These are phyloP conservation scores for Malacosoma neustria DNA, from an alignment of 2,888 invertebrate species.

Conservation along the genomic window DNA sequence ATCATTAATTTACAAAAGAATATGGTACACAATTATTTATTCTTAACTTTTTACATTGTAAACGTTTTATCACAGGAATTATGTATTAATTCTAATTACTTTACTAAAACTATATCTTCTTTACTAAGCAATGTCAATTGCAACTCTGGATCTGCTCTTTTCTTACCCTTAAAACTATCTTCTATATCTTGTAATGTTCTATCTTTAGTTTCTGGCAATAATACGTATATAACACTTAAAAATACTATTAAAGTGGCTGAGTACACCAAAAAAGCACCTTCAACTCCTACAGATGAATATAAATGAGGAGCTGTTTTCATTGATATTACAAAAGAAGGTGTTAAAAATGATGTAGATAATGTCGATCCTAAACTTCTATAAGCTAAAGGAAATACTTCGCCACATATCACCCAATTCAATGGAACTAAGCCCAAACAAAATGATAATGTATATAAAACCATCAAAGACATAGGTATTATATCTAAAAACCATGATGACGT, in stretches of 20 bases:
- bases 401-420: constrained; percentile 65
- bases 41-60: too few relatives aligned
- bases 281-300: constrained; percentile 55
- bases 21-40: too few relatives aligned
- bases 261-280: constrained; percentile 62
- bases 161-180: constrained; percentile 57
- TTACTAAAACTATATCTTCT: constrained; percentile 19
- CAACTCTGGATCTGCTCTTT: constrained; percentile 39
- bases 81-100: constrained; percentile 2
- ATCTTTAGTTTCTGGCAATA: constrained; percentile 63
- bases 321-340: constrained; percentile 56
- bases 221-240: constrained; percentile 41
- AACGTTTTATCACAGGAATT: background rate
- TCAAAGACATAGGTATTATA: constrained; percentile 48
- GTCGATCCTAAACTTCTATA: constrained; percentile 64
- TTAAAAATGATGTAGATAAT: constrained; percentile 57
- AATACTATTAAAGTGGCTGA: constrained; percentile 48
- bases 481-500: constrained; percentile 42
- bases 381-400: constrained; percentile 62
- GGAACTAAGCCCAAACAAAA: constrained; percentile 63
- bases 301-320: constrained; percentile 69
- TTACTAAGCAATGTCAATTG: constrained; percentile 48
- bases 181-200: constrained; percentile 63
- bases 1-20: too few relatives aligned
- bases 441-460: constrained; percentile 53